A percentile compares a stretch with the other conserved stretches of the same genome.
phyloP scores from a whole-genome alignment of 2,888 invertebrate species.

The Dryomyza anilis region DNA sequence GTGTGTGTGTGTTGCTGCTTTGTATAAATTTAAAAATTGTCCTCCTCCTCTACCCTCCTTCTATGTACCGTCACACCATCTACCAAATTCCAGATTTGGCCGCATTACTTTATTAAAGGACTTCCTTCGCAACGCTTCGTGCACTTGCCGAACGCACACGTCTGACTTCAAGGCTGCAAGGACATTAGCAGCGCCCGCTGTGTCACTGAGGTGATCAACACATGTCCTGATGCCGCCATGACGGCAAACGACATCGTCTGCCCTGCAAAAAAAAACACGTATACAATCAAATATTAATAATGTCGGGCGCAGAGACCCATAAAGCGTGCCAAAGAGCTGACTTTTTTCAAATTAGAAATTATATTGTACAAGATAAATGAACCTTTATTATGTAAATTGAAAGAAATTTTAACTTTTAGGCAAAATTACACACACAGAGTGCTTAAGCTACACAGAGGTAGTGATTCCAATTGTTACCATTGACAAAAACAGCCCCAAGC shows the following conservation, averaged over 20 bases:
- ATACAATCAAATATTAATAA: slow-evolving; percentile 18
- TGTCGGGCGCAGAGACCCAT: background rate
- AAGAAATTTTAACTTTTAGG: background rate
- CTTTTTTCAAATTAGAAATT: background rate
- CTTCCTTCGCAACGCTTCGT: background rate
- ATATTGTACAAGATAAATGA: background rate
- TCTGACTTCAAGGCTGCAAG: background rate
- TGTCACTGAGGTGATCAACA: background rate
- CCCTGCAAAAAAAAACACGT: too few relatives aligned
- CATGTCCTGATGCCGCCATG: background rate
- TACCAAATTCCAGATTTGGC: background rate
- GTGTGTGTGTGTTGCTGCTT: slow-evolving; percentile 9
- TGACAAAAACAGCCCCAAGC: too few relatives aligned
- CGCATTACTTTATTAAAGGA: background rate
- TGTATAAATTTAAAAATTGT: slow-evolving; percentile 5
- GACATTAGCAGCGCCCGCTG: background rate
- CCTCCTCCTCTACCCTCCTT: background rate
- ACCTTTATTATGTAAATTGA: slow-evolving; percentile 13
- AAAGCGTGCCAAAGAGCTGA: background rate
- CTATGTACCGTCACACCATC: background rate
- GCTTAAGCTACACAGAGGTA: too few relatives aligned
- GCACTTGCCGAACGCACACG: background rate
- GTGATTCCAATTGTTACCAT: too few relatives aligned
- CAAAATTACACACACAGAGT: too few relatives aligned
- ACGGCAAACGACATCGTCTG: background rate